Evolutionary conservation across 2,797 vertebrate genomes (phyloP).

Genomic region (Heteromormyrus szaboi): DNA sequence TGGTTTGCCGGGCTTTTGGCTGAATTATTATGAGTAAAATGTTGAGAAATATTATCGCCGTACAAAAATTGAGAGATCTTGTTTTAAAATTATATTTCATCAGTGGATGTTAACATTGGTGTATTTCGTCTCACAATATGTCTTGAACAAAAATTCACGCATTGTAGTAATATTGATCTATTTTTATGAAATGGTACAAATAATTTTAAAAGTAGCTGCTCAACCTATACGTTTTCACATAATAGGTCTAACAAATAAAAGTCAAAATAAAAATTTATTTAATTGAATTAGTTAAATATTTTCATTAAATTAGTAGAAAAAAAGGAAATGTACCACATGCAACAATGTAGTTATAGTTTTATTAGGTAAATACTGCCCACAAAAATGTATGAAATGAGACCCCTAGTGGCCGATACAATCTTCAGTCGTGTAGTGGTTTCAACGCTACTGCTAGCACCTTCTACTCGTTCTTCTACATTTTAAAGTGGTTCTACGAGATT

Average conservation of each 20-base stretch:
- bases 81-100: not conserved
- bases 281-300: not conserved
- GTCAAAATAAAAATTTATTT: not conserved
- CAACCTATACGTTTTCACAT: not conserved
- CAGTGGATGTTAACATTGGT: not conserved
- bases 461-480: not conserved
- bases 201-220: not conserved
- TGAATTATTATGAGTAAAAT: not conserved
- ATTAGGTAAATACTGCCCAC: not conserved
- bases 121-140: not conserved
- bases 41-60: not conserved
- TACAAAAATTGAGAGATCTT: not conserved
- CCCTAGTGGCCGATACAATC: not conserved
- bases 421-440: not conserved
- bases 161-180: not conserved
- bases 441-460: not conserved
- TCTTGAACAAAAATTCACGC: not conserved
- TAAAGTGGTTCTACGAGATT: not conserved
- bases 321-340: not conserved
- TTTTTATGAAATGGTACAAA: not conserved
- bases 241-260: not conserved
- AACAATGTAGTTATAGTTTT: not conserved
- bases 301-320: not conserved
- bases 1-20: not conserved
- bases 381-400: not conserved